A percentile compares a stretch with the other conserved stretches of the same genome.
Evolutionary conservation across 2,888 invertebrate species (phyloP).

Genomic region (Eretmocerus hayati): DNA sequence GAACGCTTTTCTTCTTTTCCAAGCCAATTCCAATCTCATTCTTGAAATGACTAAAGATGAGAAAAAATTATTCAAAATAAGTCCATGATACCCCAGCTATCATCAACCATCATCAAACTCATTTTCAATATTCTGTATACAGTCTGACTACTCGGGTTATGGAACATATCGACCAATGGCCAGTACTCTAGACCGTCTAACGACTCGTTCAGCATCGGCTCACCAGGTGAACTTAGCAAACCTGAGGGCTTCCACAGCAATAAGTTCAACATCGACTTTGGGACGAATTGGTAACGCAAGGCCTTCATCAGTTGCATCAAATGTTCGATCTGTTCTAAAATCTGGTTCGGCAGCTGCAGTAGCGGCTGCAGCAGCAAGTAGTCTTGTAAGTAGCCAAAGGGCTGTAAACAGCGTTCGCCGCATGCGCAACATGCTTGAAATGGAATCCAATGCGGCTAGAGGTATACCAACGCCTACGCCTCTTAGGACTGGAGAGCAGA

Average conservation of each 20-base stretch:
- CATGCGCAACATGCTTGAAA: constrained; percentile 73
- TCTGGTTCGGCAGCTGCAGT: constrained; percentile 36
- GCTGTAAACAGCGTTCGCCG: constrained; percentile 64
- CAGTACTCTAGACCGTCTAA: constrained; percentile 61
- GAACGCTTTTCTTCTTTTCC: too few relatives aligned
- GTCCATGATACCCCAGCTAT: too few relatives aligned
- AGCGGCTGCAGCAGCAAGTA: constrained; percentile 15
- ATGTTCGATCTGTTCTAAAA: constrained; percentile 37
- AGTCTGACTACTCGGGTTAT: constrained; percentile 45
- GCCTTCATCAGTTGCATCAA: constrained; percentile 42
- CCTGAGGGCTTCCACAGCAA: constrained; percentile 43
- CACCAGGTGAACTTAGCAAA: constrained; percentile 47
- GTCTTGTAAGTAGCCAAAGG: constrained; percentile 37
- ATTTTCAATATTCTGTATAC: too few relatives aligned
- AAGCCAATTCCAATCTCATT: too few relatives aligned
- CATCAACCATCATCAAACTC: too few relatives aligned
- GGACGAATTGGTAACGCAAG: constrained; percentile 25
- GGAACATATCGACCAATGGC: constrained; percentile 65
- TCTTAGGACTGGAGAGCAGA: constrained; percentile 58
- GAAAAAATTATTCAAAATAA: too few relatives aligned
- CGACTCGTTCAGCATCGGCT: constrained; percentile 62
- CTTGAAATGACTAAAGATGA: too few relatives aligned
- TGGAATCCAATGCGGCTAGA: constrained; percentile 50
- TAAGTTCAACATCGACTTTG: constrained; percentile 39
- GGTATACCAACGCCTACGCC: constrained; percentile 69